Evolutionary conservation across 2,113 vertebrate species (phyloP), one percentile per base, ranked within the genome.

Genomic region (Tylochromis polylepis): DNA sequence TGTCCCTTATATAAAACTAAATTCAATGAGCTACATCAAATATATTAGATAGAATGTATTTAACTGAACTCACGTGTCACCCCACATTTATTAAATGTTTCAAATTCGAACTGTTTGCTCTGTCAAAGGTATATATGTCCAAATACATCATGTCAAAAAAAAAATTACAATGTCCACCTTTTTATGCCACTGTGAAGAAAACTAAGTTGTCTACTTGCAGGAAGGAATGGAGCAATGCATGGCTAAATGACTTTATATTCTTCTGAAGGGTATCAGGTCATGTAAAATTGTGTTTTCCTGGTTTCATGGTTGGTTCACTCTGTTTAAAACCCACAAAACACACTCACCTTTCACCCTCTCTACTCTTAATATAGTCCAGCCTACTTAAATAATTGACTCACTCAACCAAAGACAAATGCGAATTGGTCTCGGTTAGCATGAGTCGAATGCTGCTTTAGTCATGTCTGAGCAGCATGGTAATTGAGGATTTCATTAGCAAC

Each of bases 401-500:
- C 46, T 77, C 46, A 53, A 77, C 16, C 46, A 53, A 51, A n/a
- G 46, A 77, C 27, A 77, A 53, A 77, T 53, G 46, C n/a, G 46
- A 77, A 77, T 31, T 53, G 46, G 72, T 77, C 51, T 77, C 1
- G 0, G 16, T 51, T 77, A 77, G 72, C 46, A 53, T 77, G 46
- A n/a, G 72, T 34, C 7, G 3, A 51, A 51, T 14, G 49, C 46
- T 77, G 11, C 18, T 67, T 5, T 22, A 53, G 31, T 79, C 7
- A 11, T 20, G 59, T 77, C 75, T 34, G 85, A 82, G 81, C 83
- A 65, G 67, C 57, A 87, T 85, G 36, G 41, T 67, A 83, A 90
- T 79, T 36, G 43, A 51, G 79, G 46, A 59, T 60, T 81, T 58
- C 72, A 67, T 56, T 53, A 79, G 34, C 81, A 53, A 67, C 81